Evolutionary conservation across 2,797 vertebrate species (phyloP), one percentile per base, ranked within the genome.

Genomic region (Phaenicophaeus curvirostris): DNA sequence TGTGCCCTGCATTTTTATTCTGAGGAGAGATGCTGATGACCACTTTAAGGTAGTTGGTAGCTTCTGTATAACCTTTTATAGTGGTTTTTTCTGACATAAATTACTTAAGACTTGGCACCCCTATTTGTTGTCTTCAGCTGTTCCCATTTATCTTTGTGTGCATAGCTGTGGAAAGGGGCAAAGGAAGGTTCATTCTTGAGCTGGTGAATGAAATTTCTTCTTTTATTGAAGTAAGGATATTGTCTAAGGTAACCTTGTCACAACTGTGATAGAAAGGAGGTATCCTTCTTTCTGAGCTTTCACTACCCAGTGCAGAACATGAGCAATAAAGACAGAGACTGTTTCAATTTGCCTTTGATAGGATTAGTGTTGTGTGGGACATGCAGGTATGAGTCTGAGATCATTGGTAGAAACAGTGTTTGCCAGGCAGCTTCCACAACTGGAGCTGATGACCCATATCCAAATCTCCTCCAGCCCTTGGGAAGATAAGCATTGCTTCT

Each of bases 401-500:
- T 41, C 39, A 16, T 4, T 37, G 25, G 51, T 1, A 48, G 69
- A 62, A 92, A 13, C 21, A 33, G 14, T 8, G 15, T 68, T 92
- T 85, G 16, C 57, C 48, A 69, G 71, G 42, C 33, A 86, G 55
- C 39, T 91, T 84, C 82, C 55, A 67, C 59, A 71, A 13, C 53
- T 76, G 63, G 41, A 77, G 57, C 0, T 86, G 74, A 46, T 93
- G 93, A 82, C 65, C 87, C 85, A 74, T 67, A 87, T 85, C 63
- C 61, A 57, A 74, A 37, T 31, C 33, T 86, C 1, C 2, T 44
- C 24, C 24, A 88, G 87, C 31, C 57, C 41, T 72, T 93, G 77
- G 80, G 63, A 94, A 90, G 85, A 57, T 51, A 94, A 67, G 80
- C 82, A 66, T 35, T 95, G 77, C 84, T 87, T 25, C 53, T 92